Evolutionary conservation across 2,888 invertebrate species (phyloP).

Genomic region (Eumacrocentrus americanus): DNA sequence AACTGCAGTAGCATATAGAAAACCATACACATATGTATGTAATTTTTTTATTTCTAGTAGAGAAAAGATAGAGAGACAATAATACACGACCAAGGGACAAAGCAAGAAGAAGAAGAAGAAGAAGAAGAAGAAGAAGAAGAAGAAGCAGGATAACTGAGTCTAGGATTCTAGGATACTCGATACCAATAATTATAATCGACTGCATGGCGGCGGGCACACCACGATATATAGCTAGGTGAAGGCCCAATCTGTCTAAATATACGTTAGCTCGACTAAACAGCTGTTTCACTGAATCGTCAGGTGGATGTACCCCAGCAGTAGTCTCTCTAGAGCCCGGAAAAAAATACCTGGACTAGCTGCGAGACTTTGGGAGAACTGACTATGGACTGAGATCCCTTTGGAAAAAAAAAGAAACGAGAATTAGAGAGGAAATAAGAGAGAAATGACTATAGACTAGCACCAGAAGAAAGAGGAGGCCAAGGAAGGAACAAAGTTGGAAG

Average conservation of each 20-base stretch:
- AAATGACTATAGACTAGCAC: background rate
- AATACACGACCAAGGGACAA: too few relatives aligned
- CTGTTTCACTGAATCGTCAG: conserved; percentile 32
- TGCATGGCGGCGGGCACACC: background rate
- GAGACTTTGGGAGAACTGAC: too few relatives aligned
- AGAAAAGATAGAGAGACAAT: too few relatives aligned
- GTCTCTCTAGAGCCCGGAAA: background rate
- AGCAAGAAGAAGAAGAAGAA: too few relatives aligned
- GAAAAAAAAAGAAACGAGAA: background rate
- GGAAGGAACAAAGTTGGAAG: background rate
- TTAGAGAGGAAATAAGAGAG: background rate
- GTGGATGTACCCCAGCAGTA: conserved; percentile 20
- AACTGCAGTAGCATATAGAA: background rate
- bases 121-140: too few relatives aligned
- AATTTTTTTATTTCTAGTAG: too few relatives aligned
- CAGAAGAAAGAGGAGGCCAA: background rate
- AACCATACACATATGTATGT: background rate
- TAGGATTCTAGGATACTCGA: background rate
- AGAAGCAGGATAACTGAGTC: too few relatives aligned
- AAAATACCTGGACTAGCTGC: conserved; percentile 5
- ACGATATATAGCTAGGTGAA: conserved; percentile 27
- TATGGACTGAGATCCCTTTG: too few relatives aligned
- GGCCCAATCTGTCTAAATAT: conserved; percentile 39
- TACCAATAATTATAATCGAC: conserved; percentile 16
- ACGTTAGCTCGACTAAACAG: conserved; percentile 34